phyloP scores from a whole-genome alignment of 1,140 invertebrate genomes.

The Pseudomyrmex concolor region DNA sequence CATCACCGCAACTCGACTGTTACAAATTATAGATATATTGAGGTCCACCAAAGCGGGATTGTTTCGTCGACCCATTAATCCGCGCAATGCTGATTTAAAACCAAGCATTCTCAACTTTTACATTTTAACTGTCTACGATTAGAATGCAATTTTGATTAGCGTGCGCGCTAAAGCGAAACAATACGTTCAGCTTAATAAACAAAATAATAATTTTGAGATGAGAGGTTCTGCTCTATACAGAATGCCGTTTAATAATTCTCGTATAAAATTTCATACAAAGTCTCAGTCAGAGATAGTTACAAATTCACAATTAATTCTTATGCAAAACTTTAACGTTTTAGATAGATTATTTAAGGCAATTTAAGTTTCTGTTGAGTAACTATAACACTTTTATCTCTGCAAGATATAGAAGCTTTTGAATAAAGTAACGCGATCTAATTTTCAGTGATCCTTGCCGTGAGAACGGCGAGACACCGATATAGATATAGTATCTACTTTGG shows the following conservation, averaged over 20 bases:
- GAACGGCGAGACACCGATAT: constrained; percentile 14
- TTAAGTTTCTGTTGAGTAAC: not conserved
- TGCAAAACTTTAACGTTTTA: not conserved
- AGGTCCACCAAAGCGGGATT: constrained; percentile 64
- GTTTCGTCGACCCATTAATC: constrained; percentile 68
- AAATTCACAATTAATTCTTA: not conserved
- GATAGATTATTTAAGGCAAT: not conserved
- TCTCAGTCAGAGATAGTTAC: too few relatives aligned
- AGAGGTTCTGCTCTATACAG: too few relatives aligned
- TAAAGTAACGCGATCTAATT: constrained; percentile 3
- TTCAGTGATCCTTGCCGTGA: not conserved
- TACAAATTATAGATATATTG: constrained; percentile 84
- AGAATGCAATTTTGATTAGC: constrained; percentile 57
- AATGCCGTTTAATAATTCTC: too few relatives aligned
- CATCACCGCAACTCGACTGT: constrained; percentile 98
- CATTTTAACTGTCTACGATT: not conserved
- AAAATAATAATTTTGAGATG: too few relatives aligned
- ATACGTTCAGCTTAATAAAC: too few relatives aligned
- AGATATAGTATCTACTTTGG: constrained; percentile 27
- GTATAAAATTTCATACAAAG: too few relatives aligned
- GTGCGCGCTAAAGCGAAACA: constrained; percentile 21
- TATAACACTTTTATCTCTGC: not conserved
- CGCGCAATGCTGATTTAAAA: constrained; percentile 65
- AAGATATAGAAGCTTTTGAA: constrained; percentile 22
- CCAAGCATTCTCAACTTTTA: constrained; percentile 47